Evolutionary conservation across 2,888 invertebrate genomes (phyloP).

Genomic region (Drosophila anceps): DNA sequence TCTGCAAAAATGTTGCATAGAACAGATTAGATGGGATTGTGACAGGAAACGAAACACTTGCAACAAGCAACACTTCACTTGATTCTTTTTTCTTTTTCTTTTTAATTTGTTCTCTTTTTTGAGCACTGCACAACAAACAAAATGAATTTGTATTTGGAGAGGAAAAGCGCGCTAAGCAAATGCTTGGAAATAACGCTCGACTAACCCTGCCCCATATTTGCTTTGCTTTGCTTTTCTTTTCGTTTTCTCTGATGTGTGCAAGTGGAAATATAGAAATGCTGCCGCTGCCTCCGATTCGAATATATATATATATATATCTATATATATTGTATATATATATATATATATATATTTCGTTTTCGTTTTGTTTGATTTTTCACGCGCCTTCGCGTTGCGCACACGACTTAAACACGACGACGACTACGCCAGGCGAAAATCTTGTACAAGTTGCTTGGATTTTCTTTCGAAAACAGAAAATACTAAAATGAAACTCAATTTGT

Average conservation of each 20-base stretch:
- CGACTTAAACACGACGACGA: slow-evolving; percentile 82
- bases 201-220: slow-evolving; percentile 86
- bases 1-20: slow-evolving; percentile 60
- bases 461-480: slow-evolving; percentile 36
- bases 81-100: neutral
- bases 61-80: slow-evolving; percentile 44
- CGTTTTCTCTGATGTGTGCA: slow-evolving; percentile 13
- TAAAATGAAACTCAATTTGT: slow-evolving; percentile 65
- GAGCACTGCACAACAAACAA: slow-evolving; percentile 28
- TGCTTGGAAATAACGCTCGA: slow-evolving; percentile 61
- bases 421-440: slow-evolving; percentile 67
- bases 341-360: slow-evolving; percentile 26
- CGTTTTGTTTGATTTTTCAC: slow-evolving; percentile 58
- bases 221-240: slow-evolving; percentile 52
- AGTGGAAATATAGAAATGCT: slow-evolving; percentile 65
- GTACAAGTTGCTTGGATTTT: slow-evolving; percentile 72
- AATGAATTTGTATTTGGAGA: slow-evolving; percentile 4
- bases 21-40: slow-evolving; percentile 2
- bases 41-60: slow-evolving; percentile 16
- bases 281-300: slow-evolving; percentile 36
- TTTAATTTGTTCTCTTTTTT: neutral
- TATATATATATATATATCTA: slow-evolving; percentile 41
- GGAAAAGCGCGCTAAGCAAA: slow-evolving; percentile 17
- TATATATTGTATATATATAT: slow-evolving; percentile 33
- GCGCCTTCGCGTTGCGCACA: slow-evolving; percentile 82